Evolutionary conservation across 2,113 vertebrate genomes (phyloP).

Genomic region (Scalopus aquaticus): DNA sequence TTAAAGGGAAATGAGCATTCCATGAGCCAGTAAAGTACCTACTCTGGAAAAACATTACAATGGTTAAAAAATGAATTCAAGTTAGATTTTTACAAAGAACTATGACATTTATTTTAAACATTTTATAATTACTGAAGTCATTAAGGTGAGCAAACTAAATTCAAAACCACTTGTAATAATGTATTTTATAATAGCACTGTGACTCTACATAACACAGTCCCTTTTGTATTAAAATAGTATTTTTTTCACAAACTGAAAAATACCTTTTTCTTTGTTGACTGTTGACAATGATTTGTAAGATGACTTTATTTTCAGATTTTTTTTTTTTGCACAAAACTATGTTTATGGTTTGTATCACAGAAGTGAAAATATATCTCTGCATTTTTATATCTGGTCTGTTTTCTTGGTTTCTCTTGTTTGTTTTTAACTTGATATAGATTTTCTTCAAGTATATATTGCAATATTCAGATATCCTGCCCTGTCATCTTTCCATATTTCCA

Average conservation of each 20-base stretch:
- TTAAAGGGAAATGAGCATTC: slow-evolving; percentile 80
- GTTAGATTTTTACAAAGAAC: slow-evolving; percentile 81
- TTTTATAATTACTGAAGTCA: slow-evolving; percentile 78
- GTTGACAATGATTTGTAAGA: slow-evolving; percentile 83
- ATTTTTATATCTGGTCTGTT: slow-evolving; percentile 87
- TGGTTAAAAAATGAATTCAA: slow-evolving; percentile 78
- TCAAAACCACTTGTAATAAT: slow-evolving; percentile 94
- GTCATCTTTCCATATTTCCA: slow-evolving; percentile 82
- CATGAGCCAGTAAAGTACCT: slow-evolving; percentile 80
- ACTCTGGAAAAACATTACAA: slow-evolving; percentile 77
- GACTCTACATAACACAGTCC: slow-evolving; percentile 79
- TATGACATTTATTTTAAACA: slow-evolving; percentile 72
- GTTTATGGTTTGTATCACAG: slow-evolving; percentile 94
- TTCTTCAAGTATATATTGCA: slow-evolving; percentile 81
- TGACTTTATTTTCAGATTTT: slow-evolving; percentile 87
- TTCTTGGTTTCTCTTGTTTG: slow-evolving; percentile 78
- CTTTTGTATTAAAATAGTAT: slow-evolving; percentile 88
- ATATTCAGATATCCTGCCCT: slow-evolving; percentile 78
- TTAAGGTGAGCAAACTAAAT: slow-evolving; percentile 82
- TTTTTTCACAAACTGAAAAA: slow-evolving; percentile 86
- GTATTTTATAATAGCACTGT: slow-evolving; percentile 81
- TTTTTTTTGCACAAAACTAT: slow-evolving; percentile 94
- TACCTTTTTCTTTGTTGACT: slow-evolving; percentile 67
- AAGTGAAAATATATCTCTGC: slow-evolving; percentile 94
- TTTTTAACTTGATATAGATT: slow-evolving; percentile 82